A percentile compares a stretch with the other conserved stretches of the same genome.
Conservation (phyloP, 2,113 vertebrate species). For the Myotis davidii region DNA sequence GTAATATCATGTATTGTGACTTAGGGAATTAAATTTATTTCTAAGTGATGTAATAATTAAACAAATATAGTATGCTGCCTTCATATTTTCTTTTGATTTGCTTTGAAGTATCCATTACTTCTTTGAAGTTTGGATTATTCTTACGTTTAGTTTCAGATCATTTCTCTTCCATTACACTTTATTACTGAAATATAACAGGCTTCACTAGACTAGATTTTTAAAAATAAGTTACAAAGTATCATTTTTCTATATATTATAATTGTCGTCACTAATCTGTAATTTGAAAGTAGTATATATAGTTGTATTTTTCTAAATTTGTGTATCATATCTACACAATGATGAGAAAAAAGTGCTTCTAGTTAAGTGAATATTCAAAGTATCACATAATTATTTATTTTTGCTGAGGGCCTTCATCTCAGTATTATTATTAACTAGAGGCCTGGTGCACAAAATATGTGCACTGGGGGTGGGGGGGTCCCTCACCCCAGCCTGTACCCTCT, state of each 20-base stretch:
- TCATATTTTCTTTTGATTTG: conserved; percentile 1
- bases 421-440: not conserved
- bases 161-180: not conserved
- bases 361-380: not conserved
- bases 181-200: not conserved
- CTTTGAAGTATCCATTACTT: not conserved
- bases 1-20: not conserved
- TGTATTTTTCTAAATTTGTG: conserved; percentile 1
- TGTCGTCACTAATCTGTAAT: not conserved
- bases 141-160: not conserved
- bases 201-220: not conserved
- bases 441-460: too few species aligned
- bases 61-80: not conserved
- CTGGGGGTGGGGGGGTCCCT: too few species aligned
- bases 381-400: conserved; percentile 6
- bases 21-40: conserved; percentile 9
- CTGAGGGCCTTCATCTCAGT: not conserved
- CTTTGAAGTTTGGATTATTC: not conserved
- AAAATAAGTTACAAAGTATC: not conserved
- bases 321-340: not conserved
- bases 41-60: not conserved
- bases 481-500: too few species aligned
- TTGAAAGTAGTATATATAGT: not conserved
- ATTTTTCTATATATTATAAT: not conserved
- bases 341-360: not conserved